A percentile compares a stretch with the other conserved stretches of the same genome.
Evolutionary conservation across 30 jellyfish, hydroid and myxozoan genomes (phyloP).

Genomic region (Cassiopea andromeda): DNA sequence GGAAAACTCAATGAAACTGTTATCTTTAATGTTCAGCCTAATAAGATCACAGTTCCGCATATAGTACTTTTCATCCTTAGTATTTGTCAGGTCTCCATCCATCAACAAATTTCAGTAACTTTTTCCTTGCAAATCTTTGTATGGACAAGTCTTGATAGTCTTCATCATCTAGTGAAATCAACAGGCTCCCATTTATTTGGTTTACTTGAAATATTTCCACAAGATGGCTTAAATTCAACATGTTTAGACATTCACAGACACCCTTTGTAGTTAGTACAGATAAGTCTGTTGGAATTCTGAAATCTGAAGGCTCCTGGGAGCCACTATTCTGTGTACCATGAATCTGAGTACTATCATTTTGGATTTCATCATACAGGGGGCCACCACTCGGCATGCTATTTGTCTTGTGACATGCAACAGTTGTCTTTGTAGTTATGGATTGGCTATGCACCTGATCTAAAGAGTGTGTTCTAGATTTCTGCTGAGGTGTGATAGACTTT

Average conservation of each 20-base stretch:
- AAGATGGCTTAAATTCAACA: slow-evolving; percentile 65
- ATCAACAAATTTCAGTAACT: slow-evolving; percentile 58
- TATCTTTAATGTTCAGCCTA: too few relatives aligned
- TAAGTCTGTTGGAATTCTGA: slow-evolving; percentile 38
- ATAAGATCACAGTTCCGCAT: too few relatives aligned
- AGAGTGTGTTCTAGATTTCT: background rate
- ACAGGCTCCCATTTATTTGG: slow-evolving; percentile 84
- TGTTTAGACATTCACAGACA: slow-evolving; percentile 53
- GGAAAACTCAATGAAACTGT: too few relatives aligned
- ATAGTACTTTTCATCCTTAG: background rate
- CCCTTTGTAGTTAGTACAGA: slow-evolving; percentile 39
- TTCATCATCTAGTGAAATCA: slow-evolving; percentile 63
- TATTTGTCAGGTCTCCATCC: slow-evolving; percentile 91
- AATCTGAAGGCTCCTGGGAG: background rate
- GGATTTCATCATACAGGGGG: too few relatives aligned
- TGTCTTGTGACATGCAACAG: background rate
- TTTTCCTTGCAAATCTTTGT: slow-evolving; percentile 68
- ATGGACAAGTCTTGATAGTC: slow-evolving; percentile 62
- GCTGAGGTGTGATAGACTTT: background rate
- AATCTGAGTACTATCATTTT: too few relatives aligned
- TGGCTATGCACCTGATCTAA: background rate
- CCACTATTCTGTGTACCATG: too few relatives aligned
- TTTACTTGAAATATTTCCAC: slow-evolving; percentile 55
- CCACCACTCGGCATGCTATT: background rate
- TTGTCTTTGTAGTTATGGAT: background rate